Evolutionary conservation across 2,797 vertebrate species (phyloP).

Genomic region (Phoebastria nigripes): DNA sequence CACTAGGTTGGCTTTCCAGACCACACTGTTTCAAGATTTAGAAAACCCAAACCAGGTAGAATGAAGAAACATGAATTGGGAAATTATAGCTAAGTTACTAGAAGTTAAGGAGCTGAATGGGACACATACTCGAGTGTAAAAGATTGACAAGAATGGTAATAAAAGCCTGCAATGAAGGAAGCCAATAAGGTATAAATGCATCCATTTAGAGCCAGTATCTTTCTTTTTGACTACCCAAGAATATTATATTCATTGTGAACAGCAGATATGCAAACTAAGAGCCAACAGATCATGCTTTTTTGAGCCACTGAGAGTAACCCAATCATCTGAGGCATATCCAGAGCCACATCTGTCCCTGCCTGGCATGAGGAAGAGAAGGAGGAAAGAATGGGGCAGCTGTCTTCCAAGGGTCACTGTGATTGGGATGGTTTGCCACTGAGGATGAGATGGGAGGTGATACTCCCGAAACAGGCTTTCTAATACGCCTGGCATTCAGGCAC

Average conservation of each 20-base stretch:
- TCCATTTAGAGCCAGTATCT: not conserved
- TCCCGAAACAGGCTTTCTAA: not conserved
- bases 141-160: not conserved
- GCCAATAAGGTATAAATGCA: not conserved
- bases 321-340: not conserved
- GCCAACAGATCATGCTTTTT: not conserved
- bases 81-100: not conserved
- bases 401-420: not conserved
- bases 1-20: not conserved
- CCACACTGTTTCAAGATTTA: not conserved
- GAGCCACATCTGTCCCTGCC: slow-evolving; percentile 54
- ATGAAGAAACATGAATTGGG: not conserved
- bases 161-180: not conserved
- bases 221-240: not conserved
- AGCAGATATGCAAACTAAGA: not conserved
- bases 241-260: not conserved
- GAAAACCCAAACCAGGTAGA: not conserved
- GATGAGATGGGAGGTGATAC: not conserved
- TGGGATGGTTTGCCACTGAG: not conserved
- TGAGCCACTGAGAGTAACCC: slow-evolving; percentile 17
- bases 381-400: slow-evolving; percentile 59
- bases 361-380: not conserved
- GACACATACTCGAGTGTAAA: not conserved
- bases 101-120: not conserved
- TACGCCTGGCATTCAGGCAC: not conserved